Evolutionary conservation across 2,888 invertebrate genomes (phyloP), one percentile per base, ranked within the genome.

Genomic region (Parnassius apollo): DNA sequence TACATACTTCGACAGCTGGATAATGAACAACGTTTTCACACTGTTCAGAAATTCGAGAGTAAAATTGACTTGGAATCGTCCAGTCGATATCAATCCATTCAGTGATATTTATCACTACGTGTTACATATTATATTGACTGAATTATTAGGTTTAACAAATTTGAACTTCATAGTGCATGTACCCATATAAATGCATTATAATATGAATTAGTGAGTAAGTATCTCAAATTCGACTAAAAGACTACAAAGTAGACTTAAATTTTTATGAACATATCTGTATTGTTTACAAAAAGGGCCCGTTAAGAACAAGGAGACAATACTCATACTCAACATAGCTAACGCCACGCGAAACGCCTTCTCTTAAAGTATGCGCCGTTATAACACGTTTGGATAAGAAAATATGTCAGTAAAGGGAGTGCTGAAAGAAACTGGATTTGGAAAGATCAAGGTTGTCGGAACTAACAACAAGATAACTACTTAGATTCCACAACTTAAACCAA

Each of bases 151-250:
- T 83, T 82, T 83, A 83, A 82, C 77, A 72, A 73, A 79, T 60
- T 42, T 62, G 56, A 57, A 64, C 22, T 57, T 56, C 57, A 48
- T 62, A 49, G 44, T 50, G 42, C 55, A 35, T 9, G 49, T 49
- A 59, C 25, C 48, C 42, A 4, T 79, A 75, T 81, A 85, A 83
- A 78, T 78, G 70, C 66, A 70, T 71, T 77, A 78, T 84, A 85
- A 84, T 86, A 86, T 85, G 76, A 80, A 81, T 84, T 89, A 89
- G 85, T 79, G 70, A 76, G 75, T 91, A 90, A 91, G 89, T 82
- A 88, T 91, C 87, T 88, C 88, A 87, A 86, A 89, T 89, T 90
- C 87, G 88, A 90, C 84, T 80, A 91, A 90, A 91, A 91, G 91
- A 91, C 91, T 91, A 88, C 80, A 83, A 82, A 77, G 84, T 88